Base-by-base conservation (phyloP, 2,797 vertebrate species). In the Antennarius maculatus region DNA sequence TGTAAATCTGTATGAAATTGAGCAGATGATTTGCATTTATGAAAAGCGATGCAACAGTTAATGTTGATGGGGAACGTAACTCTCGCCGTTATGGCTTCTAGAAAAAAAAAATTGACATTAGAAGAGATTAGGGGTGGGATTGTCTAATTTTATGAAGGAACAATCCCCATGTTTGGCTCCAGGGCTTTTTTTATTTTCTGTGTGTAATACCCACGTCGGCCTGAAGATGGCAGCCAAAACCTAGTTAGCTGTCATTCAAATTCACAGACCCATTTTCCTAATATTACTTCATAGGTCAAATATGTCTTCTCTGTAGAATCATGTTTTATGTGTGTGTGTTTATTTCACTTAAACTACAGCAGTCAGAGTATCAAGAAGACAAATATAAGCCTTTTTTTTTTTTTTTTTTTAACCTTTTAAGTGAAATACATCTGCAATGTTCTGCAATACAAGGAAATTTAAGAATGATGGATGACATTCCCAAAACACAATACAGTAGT, bases 151-250 rank as follows among this genome's bases (percentile, higher is more conserved):
- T 89, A 86, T 88, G 79, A 87, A 91, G 85, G 83, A 87, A 87
- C 86, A 87, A 91, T 88, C 90, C 85, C 70, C 85, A 83, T 83
- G 76, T 87, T 82, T 90, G 45, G 86, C 89, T 92, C 50, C 12
- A 80, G 82, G 86, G 88, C 78, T 87, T 81, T 87, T 81, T 77
- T 79, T 82, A 81, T 84, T 81, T 81, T 59, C 79, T 50, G 48
- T 71, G 13, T 77, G 73, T 71, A 83, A 74, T 87, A 64, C 79
- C 64, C 48, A 12, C 54, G 60, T 29, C 17, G 37, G 65, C 90
- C 93, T 94, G 91, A 92, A 94, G 93, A 94, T 94, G 93, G 93
- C 93, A 94, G 92, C 89, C 92, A 91, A 86, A 92, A 94, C 90
- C 91, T 85, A 88, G 88, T 75, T 70, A 88, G 86, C 81, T 75